These are phyloP conservation scores for Pyrocephalus nanus DNA, from an alignment of 2,797 vertebrate species.

Conservation along the genomic window DNA sequence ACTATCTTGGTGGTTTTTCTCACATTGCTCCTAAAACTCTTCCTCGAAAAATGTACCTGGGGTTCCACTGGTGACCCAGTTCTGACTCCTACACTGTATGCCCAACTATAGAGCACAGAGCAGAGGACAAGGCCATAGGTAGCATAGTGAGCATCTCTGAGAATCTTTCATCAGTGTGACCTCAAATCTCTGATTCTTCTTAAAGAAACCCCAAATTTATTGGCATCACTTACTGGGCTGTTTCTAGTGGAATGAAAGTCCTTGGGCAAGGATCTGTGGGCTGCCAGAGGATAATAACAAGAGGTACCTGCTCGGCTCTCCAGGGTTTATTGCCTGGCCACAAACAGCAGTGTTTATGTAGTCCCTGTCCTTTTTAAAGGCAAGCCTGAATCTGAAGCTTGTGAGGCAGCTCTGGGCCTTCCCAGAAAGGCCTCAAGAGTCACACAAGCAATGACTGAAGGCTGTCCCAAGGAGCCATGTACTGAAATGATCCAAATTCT, in stretches of 20 bases:
- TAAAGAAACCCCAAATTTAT: neutral
- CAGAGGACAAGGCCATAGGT: neutral
- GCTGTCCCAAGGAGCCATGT: neutral
- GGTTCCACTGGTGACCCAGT: neutral
- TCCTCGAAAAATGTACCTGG: neutral
- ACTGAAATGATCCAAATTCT: neutral
- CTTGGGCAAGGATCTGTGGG: neutral
- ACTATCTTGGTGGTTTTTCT: neutral
- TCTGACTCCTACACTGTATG: neutral
- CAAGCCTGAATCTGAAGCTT: neutral
- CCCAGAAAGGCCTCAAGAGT: neutral
- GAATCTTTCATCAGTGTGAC: neutral
- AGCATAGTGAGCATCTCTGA: rapidly evolving
- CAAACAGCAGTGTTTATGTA: neutral
- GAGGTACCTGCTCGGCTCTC: neutral
- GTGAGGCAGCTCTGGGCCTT: neutral
- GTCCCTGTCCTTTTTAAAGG: neutral
- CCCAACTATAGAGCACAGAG: neutral
- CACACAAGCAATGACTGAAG: neutral
- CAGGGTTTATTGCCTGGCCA: neutral
- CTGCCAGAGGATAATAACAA: neutral
- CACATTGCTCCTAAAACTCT: neutral
- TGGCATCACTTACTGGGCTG: neutral
- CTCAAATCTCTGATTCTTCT: neutral
- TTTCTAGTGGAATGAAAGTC: neutral